A percentile compares a stretch with the other conserved stretches of the same genome.
phyloP scores from a whole-genome alignment of 2,888 invertebrate genomes.

The Cactoblastis cactorum region DNA sequence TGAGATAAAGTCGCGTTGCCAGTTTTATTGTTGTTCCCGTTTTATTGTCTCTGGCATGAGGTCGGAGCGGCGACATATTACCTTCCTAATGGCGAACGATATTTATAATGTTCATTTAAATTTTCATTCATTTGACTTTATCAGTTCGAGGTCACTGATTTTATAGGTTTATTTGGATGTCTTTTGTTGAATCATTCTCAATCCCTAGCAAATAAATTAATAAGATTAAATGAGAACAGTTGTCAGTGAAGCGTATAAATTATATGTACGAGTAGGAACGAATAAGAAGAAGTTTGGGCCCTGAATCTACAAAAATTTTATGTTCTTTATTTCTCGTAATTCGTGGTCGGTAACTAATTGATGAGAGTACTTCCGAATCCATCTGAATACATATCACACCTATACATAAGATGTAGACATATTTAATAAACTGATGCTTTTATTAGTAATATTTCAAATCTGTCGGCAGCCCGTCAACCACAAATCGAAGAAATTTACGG shows the following conservation, averaged over 20 bases:
- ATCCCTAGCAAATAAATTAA: too few species aligned
- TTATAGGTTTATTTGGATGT: neutral
- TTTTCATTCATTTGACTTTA: conserved; percentile 26
- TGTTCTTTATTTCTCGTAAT: too few species aligned
- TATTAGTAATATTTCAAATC: conserved; percentile 20
- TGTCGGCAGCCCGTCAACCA: conserved; percentile 23
- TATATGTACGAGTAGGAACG: too few species aligned
- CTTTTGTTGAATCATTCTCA: too few species aligned
- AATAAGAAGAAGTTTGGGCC: too few species aligned
- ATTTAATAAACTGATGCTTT: too few species aligned
- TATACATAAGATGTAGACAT: neutral
- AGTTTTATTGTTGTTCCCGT: conserved; percentile 49
- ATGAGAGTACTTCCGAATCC: too few species aligned
- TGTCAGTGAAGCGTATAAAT: too few species aligned
- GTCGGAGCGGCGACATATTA: conserved; percentile 30
- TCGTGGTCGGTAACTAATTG: too few species aligned
- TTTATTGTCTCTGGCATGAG: conserved; percentile 57
- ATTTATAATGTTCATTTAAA: conserved; percentile 43
- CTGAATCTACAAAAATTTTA: too few species aligned
- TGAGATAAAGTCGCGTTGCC: conserved; percentile 51
- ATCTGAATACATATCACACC: too few species aligned
- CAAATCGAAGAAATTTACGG: conserved; percentile 22
- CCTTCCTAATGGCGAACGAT: conserved; percentile 35
- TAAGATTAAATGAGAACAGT: too few species aligned
- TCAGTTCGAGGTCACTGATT: neutral